Evolutionary conservation across 2,113 vertebrate species (phyloP).

Genomic region (Eublepharis macularius): DNA sequence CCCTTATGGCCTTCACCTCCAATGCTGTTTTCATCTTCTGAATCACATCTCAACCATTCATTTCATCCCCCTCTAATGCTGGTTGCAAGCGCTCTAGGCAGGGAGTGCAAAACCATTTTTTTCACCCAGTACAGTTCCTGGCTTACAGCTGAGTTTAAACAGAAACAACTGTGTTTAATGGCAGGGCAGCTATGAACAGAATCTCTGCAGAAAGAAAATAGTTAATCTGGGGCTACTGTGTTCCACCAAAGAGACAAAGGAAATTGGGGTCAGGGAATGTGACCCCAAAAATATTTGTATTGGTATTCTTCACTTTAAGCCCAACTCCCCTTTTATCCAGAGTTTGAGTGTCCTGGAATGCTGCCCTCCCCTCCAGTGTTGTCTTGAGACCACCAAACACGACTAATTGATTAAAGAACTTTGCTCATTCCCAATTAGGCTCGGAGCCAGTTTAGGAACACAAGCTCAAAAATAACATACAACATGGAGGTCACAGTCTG

Average conservation of each 20-base stretch:
- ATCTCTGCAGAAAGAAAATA: fast-evolving
- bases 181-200: fast-evolving
- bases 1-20: too few species aligned
- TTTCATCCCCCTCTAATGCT: too few species aligned
- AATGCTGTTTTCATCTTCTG: too few species aligned
- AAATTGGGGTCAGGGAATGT: neutral
- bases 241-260: neutral
- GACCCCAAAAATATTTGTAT: conserved; percentile 14
- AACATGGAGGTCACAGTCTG: neutral
- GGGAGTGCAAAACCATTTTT: neutral
- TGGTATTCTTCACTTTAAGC: conserved; percentile 42
- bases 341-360: conserved; percentile 27
- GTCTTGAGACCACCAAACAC: conserved; percentile 40
- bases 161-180: neutral
- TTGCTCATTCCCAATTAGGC: conserved; percentile 73
- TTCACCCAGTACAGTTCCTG: neutral
- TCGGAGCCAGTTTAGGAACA: conserved; percentile 60
- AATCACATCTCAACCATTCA: neutral
- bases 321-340: conserved; percentile 53
- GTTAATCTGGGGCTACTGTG: conserved; percentile 14
- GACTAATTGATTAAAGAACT: conserved; percentile 55
- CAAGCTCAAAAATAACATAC: conserved; percentile 28
- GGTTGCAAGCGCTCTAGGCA: too few species aligned
- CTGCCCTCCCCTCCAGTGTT: conserved; percentile 27
- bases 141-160: neutral